Evolutionary conservation across 2,113 vertebrate genomes (phyloP).

Genomic region (Canis aureus): DNA sequence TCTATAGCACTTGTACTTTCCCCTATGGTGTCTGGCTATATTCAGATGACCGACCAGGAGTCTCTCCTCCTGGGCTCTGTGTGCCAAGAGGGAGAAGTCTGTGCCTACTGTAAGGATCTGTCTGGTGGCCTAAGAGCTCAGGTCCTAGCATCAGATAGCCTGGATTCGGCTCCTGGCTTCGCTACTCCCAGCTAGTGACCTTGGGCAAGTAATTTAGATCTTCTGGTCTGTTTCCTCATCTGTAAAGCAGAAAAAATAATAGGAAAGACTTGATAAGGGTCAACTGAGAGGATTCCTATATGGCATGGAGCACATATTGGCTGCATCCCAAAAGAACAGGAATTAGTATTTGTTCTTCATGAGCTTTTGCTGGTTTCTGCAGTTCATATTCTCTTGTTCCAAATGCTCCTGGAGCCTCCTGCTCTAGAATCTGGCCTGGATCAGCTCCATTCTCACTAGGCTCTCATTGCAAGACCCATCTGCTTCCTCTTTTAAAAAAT

Average conservation of each 20-base stretch:
- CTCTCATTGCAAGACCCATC: neutral
- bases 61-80: neutral
- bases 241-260: neutral
- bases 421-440: neutral
- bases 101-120: neutral
- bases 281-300: neutral
- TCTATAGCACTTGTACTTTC: neutral
- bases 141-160: neutral
- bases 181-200: neutral
- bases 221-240: neutral
- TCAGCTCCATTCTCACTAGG: neutral
- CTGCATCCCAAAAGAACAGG: neutral
- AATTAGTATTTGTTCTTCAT: neutral
- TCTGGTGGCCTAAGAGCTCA: neutral
- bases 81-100: neutral
- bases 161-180: conserved; percentile 30
- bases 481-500: neutral
- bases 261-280: neutral
- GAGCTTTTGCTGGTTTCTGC: neutral
- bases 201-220: conserved; percentile 11
- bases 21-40: neutral
- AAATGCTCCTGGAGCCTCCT: neutral
- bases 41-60: neutral
- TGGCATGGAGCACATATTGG: neutral
- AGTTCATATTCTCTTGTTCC: neutral